phyloP scores from a whole-genome alignment of 2,113 vertebrate genomes.

The Numenius arquata region DNA sequence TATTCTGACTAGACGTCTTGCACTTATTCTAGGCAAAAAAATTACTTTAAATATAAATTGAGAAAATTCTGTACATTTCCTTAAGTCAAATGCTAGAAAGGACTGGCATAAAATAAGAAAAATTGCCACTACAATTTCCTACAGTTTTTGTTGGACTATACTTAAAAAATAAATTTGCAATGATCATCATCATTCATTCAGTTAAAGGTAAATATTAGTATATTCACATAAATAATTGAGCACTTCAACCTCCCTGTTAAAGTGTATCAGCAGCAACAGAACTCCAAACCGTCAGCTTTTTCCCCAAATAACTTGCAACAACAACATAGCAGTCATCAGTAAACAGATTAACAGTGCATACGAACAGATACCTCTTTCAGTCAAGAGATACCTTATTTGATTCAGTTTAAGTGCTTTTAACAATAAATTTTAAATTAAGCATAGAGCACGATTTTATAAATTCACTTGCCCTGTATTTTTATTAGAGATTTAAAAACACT shows the following conservation, averaged over 20 bases:
- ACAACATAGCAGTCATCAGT: neutral
- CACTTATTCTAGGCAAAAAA: neutral
- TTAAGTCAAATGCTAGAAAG: neutral
- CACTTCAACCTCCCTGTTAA: neutral
- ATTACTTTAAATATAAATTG: neutral
- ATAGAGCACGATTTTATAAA: neutral
- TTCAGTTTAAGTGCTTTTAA: neutral
- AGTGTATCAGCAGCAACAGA: neutral
- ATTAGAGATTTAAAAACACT: neutral
- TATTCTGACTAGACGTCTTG: neutral
- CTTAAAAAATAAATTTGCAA: neutral
- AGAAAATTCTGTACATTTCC: neutral
- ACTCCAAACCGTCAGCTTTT: neutral
- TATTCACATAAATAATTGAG: neutral
- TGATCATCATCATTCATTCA: neutral
- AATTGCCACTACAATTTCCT: neutral
- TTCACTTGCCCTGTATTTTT: neutral
- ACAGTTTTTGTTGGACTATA: neutral
- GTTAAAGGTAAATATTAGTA: neutral
- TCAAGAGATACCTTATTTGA: neutral
- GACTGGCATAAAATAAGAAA: neutral
- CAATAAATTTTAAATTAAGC: neutral
- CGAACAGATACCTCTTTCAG: neutral
- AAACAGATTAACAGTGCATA: neutral
- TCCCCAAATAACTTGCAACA: neutral